Base-by-base conservation (phyloP, 2,113 vertebrate genomes). In the Talpa occidentalis region DNA sequence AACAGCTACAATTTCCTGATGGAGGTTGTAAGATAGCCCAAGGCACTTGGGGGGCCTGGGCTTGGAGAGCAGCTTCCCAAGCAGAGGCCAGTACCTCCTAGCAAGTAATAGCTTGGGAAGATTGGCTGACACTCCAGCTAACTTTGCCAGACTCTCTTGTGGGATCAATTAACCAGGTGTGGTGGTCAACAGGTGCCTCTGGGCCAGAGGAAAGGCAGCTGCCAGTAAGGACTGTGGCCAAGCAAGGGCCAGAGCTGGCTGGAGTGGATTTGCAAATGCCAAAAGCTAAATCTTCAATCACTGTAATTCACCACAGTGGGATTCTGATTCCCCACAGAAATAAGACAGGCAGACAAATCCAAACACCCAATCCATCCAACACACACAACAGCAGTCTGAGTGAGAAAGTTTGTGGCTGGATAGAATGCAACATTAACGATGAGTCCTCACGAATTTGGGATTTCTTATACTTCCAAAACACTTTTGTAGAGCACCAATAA, bases 151-250 rank as follows among this genome's bases (percentile, higher is more conserved):
- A 76, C 12, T 76, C 77, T 85, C 88, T 77, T 26, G 0, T 72
- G 66, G 44, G 62, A 37, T 69, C 49, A 70, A 59, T 93, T 92
- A 82, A 70, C 60, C 2, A 9, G 37, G 66, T n/a, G 35, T 87
- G 42, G 44, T 44, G 72, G 78, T 85, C 73, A 81, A 60, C 52
- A 95, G 49, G 66, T 95, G 78, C 90, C 44, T 37, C 74, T 17
- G 24, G 84, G 67, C 67, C 78, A 70, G 56, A 89, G 82, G 70
- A 69, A 70, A 79, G 74, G 52, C 0, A 0, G 44, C 67, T 83
- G 79, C 24, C 62, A 14, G 35, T 90, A 66, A 79, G 26, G 44
- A 47, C 42, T 47, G 10, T 60, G 67, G 17, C n/a, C n/a, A 49
- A 94, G 72, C 64, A 79, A 74, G 52, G 72, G 28, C 44, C 82